These are phyloP conservation scores for Euproctis similis DNA, from an alignment of 2,888 invertebrate species.

Conservation along the genomic window DNA sequence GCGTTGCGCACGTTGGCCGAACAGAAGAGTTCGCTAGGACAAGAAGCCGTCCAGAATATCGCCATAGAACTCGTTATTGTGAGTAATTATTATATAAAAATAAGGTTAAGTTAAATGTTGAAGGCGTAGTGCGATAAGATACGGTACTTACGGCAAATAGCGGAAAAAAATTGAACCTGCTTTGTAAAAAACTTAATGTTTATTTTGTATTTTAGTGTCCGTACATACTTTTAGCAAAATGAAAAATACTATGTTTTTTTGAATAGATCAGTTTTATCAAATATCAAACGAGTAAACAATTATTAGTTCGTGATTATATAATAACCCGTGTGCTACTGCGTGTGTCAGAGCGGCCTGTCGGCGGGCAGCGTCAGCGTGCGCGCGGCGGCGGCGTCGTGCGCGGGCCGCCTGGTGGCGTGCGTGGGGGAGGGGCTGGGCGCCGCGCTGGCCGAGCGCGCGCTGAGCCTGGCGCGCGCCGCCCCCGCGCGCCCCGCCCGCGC, in stretches of 20 bases:
- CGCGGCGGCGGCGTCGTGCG: conserved; percentile 95
- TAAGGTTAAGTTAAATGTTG: too few relatives aligned
- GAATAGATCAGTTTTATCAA: too few relatives aligned
- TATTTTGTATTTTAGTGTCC: too few relatives aligned
- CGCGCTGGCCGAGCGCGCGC: conserved; percentile 50
- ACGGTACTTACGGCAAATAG: too few relatives aligned
- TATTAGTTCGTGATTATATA: too few relatives aligned
- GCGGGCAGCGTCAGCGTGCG: conserved; percentile 87
- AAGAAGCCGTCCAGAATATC: conserved; percentile 92
- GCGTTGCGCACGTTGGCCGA: conserved; percentile 93
- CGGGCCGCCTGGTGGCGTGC: conserved; percentile 85
- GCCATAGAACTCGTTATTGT: conserved; percentile 88
- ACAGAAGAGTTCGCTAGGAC: conserved; percentile 88
- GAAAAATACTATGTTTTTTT: too few relatives aligned
- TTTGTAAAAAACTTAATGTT: too few relatives aligned
- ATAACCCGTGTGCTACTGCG: too few relatives aligned
- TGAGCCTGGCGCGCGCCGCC: conserved; percentile 43
- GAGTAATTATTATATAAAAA: too few relatives aligned
- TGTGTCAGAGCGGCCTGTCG: conserved; percentile 79
- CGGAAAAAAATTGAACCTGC: too few relatives aligned
- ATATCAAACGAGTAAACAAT: background rate
- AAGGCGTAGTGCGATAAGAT: too few relatives aligned
- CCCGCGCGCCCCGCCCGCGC: conserved; percentile 38
- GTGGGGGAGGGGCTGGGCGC: conserved; percentile 50
- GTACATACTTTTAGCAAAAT: too few relatives aligned